phyloP scores from a whole-genome alignment of 2,888 invertebrate genomes.

The Patella pellucida region DNA sequence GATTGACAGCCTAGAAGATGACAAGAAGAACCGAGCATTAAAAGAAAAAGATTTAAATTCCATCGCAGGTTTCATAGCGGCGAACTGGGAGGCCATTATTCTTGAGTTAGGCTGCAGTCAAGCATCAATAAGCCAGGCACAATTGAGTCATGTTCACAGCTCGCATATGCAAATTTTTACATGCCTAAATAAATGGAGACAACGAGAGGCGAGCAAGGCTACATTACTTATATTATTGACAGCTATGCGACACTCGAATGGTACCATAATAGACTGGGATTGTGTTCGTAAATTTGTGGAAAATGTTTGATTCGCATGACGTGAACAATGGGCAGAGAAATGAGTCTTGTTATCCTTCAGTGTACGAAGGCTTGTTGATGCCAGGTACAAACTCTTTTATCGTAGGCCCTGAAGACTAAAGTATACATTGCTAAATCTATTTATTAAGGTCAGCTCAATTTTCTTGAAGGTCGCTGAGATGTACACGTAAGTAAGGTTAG shows the following conservation, averaged over 20 bases:
- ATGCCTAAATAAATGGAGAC: not conserved
- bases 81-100: not conserved
- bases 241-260: not conserved
- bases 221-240: not conserved
- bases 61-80: not conserved
- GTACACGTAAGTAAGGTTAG: no score
- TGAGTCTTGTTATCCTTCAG: no score
- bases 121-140: not conserved
- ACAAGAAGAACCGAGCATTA: not conserved
- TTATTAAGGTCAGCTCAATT: no score
- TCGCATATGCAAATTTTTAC: not conserved
- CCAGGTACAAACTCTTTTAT: no score
- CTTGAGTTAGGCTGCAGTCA: not conserved
- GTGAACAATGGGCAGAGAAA: no score
- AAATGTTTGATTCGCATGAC: no score
- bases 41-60: not conserved
- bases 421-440: no score
- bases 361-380: no score
- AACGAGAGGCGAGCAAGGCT: not conserved
- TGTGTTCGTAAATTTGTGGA: not conserved
- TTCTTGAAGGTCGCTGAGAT: no score
- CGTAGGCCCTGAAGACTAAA: no score
- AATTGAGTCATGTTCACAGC: not conserved
- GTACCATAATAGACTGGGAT: not conserved
- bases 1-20: not conserved